Evolutionary conservation across 2,888 invertebrate genomes (phyloP), one percentile per base, ranked within the genome.

Genomic region (Thecocarcelia acutangulata): DNA sequence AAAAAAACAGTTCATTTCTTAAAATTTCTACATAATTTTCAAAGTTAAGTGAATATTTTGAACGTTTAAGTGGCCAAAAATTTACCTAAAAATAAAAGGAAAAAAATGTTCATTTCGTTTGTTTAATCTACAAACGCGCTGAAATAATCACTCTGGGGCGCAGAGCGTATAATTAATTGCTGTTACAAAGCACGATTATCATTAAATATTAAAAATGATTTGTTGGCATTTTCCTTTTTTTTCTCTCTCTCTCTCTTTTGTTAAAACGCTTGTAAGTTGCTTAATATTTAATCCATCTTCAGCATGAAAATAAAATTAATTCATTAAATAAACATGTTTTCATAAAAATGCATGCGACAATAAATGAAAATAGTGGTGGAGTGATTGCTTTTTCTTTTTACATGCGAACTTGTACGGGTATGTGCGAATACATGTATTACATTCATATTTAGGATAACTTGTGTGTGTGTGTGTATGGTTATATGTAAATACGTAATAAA

Each of bases 271-370:
- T 33, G 33, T 33, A 33, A 33, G 8, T 9, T 5, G 33, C 33
- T 33, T 33, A 33, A 33, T 33, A 72, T 21, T 73, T 59, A 70
- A 61, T 52, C 63, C 56, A 11, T 63, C 44, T 63, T 73, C 11
- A 63, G 44, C 17, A 48, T 19, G 56, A 63, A 56, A 33, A 50
- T 6, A 54, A 75, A 61, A 63, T 69, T 69, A 61, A 61, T 69
- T 54, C 61, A 69, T 76, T 28, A 69, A 75, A 54, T 68, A 69
- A 76, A 54, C 75, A 75, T 61, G 12, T 76, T 61, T 66, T 68
- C 12, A 52, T 52, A 52, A 61, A 69, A 69, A 52, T 42, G 40
- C 17, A 33, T 33, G 3, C 24, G 33, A 21, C 15, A 75, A 58
- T 58, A 42, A 54, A 15, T 15, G 11, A 50, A 58, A 58, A 9